Conservation (phyloP, 2,113 vertebrate species). For the Todiramphus chloris region DNA sequence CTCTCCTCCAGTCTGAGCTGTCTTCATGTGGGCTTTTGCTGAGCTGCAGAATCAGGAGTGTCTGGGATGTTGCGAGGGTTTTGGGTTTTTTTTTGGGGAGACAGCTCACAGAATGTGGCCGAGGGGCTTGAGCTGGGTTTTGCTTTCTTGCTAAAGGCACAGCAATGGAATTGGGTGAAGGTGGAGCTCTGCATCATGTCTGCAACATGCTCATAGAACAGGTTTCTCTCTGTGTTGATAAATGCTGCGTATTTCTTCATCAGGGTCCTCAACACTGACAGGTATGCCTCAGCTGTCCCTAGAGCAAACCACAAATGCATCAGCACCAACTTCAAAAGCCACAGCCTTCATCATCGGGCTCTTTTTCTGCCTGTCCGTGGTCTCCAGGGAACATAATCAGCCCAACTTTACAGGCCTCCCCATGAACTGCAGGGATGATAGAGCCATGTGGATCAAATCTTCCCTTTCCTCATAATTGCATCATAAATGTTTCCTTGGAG, state of each 20-base stretch:
- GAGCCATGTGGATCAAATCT: not conserved
- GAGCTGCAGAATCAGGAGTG: not conserved
- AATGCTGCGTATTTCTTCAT: not conserved
- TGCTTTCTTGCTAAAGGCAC: not conserved
- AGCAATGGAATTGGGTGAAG: not conserved
- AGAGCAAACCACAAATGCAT: not conserved
- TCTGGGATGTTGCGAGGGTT: not conserved
- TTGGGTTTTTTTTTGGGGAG: not conserved
- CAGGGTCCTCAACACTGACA: not conserved
- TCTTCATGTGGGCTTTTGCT: not conserved
- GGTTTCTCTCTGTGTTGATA: not conserved
- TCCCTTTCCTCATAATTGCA: not conserved
- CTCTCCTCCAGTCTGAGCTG: not conserved
- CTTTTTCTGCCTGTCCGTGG: not conserved
- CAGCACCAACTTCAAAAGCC: conserved; percentile 20
- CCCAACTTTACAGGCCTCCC: not conserved
- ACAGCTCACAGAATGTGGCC: not conserved
- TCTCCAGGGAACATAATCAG: not conserved
- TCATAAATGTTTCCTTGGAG: conserved; percentile 1
- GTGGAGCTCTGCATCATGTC: not conserved
- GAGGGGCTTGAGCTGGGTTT: not conserved
- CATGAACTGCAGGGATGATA: not conserved
- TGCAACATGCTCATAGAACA: not conserved
- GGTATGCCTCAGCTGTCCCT: not conserved
- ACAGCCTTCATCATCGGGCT: not conserved